Evolutionary conservation across 2,888 invertebrate species (phyloP).

Genomic region (Netelia virgata): DNA sequence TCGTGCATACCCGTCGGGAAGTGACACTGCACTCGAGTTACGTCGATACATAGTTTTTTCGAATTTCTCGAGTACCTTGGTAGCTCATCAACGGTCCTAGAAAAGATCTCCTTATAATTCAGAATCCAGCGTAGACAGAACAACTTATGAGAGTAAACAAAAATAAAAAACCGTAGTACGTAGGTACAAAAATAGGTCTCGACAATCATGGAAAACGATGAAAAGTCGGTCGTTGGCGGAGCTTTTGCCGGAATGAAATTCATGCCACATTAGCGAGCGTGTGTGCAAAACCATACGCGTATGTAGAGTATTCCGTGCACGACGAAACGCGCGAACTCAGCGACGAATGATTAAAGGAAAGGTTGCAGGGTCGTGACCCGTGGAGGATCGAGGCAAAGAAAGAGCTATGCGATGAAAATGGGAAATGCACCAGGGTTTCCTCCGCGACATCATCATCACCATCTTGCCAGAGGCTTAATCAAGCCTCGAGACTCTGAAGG

Average conservation of each 20-base stretch:
- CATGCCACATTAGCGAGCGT: constrained; percentile 15
- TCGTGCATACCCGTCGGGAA: constrained; percentile 11
- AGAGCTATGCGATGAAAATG: constrained; percentile 30
- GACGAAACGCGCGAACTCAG: constrained; percentile 49
- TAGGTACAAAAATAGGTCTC: constrained; percentile 10
- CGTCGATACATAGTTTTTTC: constrained; percentile 11
- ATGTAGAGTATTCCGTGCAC: constrained; percentile 18
- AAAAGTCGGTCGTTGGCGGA: constrained; percentile 10
- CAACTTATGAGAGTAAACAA: not conserved
- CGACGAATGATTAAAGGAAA: constrained; percentile 69
- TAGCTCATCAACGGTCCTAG: not conserved
- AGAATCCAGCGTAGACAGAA: not conserved
- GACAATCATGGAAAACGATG: constrained; percentile 40
- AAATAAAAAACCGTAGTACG: not conserved
- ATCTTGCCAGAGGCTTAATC: constrained; percentile 78
- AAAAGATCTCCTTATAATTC: not conserved
- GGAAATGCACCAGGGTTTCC: constrained; percentile 45
- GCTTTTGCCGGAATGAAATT: constrained; percentile 31
- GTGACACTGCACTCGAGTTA: constrained; percentile 39
- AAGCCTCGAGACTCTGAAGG: constrained; percentile 68
- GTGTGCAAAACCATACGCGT: constrained; percentile 20
- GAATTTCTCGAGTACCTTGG: not conserved
- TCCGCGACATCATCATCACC: constrained; percentile 75
- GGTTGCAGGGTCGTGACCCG: constrained; percentile 45
- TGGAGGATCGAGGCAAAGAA: constrained; percentile 14